Conservation (phyloP, 2,113 vertebrate genomes). For the Alectura lathami region DNA sequence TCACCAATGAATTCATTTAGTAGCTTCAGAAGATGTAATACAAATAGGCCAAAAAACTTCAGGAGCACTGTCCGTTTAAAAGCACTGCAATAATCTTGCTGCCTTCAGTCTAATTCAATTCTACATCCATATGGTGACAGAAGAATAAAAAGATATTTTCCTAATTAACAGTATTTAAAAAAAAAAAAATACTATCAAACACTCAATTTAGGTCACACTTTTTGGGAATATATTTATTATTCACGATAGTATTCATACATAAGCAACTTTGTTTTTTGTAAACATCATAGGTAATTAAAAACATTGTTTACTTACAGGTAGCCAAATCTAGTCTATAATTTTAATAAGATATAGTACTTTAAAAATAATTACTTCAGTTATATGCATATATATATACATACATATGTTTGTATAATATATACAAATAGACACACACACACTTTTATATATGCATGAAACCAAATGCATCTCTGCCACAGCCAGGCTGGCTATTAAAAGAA, state of each 20-base stretch:
- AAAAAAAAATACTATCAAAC: background rate
- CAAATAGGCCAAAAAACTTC: background rate
- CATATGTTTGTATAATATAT: background rate
- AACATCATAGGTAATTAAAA: background rate
- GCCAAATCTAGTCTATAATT: background rate
- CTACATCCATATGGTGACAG: background rate
- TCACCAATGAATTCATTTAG: background rate
- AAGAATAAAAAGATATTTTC: background rate
- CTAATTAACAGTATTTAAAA: background rate
- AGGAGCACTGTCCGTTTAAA: background rate
- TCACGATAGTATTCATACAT: background rate
- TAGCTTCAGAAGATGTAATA: background rate
- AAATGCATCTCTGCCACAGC: background rate
- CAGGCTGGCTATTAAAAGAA: background rate
- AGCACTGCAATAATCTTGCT: background rate
- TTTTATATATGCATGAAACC: background rate
- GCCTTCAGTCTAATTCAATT: background rate
- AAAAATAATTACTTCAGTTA: background rate
- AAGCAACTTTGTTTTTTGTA: background rate
- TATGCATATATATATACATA: background rate
- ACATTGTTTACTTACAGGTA: background rate
- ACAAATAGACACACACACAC: background rate
- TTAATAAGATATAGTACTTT: background rate
- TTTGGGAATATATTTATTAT: background rate
- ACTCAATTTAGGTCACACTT: background rate